Percentiles rank a stretch among this genome's conserved stretches.
Conservation (phyloP, 1,140 invertebrate genomes). For the Reticulitermes speratus region DNA sequence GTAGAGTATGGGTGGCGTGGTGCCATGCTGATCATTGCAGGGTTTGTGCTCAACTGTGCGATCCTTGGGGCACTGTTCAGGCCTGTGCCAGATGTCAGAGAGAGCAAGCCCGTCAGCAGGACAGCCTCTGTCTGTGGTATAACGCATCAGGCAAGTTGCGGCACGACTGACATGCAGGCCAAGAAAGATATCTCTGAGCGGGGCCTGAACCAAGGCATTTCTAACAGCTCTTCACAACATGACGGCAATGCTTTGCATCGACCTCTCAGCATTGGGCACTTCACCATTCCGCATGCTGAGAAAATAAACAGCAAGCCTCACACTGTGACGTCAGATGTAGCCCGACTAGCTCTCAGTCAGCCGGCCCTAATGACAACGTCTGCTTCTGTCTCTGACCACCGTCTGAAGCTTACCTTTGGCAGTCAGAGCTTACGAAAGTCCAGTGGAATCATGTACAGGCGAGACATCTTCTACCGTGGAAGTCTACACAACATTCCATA, state of each 20-base stretch:
- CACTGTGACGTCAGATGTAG: constrained; percentile 25
- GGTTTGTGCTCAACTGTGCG: constrained; percentile 76
- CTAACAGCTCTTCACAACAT: too few species aligned
- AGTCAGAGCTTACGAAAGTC: constrained; percentile 37
- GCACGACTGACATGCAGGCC: neutral
- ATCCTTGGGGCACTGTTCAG: constrained; percentile 82
- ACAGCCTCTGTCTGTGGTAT: neutral
- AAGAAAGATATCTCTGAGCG: neutral
- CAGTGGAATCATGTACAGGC: constrained; percentile 77
- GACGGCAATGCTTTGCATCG: constrained; percentile 40
- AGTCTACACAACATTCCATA: constrained; percentile 67
- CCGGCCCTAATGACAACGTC: constrained; percentile 52
- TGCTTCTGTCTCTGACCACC: neutral
- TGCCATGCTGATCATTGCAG: constrained; percentile 77
- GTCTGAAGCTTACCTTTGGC: constrained; percentile 32
- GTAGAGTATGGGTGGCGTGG: constrained; percentile 65
- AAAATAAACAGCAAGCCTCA: constrained; percentile 21
- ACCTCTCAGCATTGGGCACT: constrained; percentile 56
- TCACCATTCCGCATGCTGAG: constrained; percentile 42
- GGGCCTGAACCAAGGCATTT: neutral
- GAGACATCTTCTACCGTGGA: constrained; percentile 85
- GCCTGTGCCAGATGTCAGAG: constrained; percentile 49
- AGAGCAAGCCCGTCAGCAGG: neutral
- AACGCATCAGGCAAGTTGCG: neutral
- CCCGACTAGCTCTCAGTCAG: constrained; percentile 62